Percentiles rank a stretch among this genome's conserved stretches.
phyloP scores from a whole-genome alignment of 2,888 invertebrate genomes.

The Tortricodes alternella region DNA sequence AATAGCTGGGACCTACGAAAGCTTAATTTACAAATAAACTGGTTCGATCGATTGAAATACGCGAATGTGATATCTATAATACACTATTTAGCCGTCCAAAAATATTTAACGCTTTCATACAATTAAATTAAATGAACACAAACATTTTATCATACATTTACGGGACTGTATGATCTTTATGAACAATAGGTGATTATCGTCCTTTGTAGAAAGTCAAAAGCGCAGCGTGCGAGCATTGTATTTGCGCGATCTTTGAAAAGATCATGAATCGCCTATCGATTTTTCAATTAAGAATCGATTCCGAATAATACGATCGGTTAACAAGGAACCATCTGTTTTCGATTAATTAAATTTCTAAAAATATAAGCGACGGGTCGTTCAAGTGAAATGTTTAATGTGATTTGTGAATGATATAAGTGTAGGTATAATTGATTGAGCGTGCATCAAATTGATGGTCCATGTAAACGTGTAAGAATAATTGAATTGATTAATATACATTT shows the following conservation, averaged over 20 bases:
- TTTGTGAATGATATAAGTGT: conserved; percentile 38
- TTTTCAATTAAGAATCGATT: conserved; percentile 76
- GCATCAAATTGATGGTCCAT: conserved; percentile 27
- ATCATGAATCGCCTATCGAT: conserved; percentile 58
- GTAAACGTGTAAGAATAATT: conserved; percentile 29
- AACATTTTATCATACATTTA: conserved; percentile 12
- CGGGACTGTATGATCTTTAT: conserved; percentile 38
- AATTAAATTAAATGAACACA: neutral
- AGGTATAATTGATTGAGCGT: conserved; percentile 38
- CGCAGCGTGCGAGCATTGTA: conserved; percentile 74
- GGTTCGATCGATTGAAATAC: too few species aligned
- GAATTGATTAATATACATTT: conserved; percentile 22
- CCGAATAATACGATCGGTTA: conserved; percentile 58
- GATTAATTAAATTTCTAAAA: conserved; percentile 69
- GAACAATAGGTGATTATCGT: conserved; percentile 79
- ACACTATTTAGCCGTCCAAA: neutral
- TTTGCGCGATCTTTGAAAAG: conserved; percentile 58
- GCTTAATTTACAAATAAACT: too few species aligned
- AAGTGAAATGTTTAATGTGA: conserved; percentile 49
- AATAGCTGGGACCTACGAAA: too few species aligned
- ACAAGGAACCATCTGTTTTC: conserved; percentile 80
- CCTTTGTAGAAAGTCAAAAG: conserved; percentile 70
- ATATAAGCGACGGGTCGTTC: conserved; percentile 49
- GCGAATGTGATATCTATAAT: too few species aligned
- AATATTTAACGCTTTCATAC: neutral